phyloP scores from a whole-genome alignment of 2,113 vertebrate species.

The Lycaon pictus region DNA sequence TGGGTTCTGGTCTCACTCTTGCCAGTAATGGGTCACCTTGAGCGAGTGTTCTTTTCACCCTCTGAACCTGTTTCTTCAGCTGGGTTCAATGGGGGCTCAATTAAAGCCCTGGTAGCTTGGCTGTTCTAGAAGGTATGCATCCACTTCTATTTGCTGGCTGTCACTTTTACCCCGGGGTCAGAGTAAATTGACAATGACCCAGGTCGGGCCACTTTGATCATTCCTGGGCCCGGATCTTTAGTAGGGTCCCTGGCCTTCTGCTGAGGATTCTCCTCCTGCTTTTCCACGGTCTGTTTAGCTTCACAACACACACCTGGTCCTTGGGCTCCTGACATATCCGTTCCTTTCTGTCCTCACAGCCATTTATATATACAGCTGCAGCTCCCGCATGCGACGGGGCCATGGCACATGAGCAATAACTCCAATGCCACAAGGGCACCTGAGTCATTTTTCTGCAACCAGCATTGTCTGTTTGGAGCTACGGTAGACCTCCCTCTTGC shows the following conservation, averaged over 20 bases:
- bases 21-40: background rate
- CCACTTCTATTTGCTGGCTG: background rate
- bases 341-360: conserved; percentile 38
- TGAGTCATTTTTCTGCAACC: conserved; percentile 68
- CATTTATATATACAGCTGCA: conserved; percentile 55
- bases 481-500: conserved; percentile 15
- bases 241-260: background rate
- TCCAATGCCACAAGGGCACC: conserved; percentile 65
- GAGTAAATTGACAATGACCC: background rate
- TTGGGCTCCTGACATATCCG: background rate
- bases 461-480: conserved; percentile 57
- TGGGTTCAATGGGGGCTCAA: background rate
- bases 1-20: background rate
- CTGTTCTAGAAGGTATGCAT: background rate
- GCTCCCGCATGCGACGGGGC: background rate
- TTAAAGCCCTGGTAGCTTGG: background rate
- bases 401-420: conserved; percentile 55
- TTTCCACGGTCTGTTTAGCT: conserved; percentile 49
- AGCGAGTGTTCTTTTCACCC: background rate
- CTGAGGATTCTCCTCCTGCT: background rate
- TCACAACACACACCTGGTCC: conserved; percentile 64
- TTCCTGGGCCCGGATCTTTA: background rate
- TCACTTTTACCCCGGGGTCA: background rate
- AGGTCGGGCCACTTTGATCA: background rate
- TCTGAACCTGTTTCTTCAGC: background rate